Evolutionary conservation across 2,113 vertebrate genomes (phyloP).

Genomic region (Ameiurus melas): DNA sequence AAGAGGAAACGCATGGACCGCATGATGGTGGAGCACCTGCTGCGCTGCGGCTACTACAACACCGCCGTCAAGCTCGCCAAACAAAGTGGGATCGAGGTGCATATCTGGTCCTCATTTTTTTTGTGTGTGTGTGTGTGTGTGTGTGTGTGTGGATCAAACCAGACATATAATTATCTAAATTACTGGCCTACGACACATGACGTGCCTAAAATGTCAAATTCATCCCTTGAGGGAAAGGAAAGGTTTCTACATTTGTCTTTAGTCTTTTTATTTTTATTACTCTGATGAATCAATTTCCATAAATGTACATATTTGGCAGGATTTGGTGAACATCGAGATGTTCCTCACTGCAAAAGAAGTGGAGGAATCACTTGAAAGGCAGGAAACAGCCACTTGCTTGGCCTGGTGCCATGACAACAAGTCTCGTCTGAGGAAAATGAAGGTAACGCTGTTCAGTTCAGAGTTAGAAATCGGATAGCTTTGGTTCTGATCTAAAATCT

Average conservation of each 20-base stretch:
- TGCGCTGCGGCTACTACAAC: conserved; percentile 97
- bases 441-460: conserved; percentile 71
- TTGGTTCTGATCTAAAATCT: background rate
- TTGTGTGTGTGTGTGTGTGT: background rate
- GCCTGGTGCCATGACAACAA: conserved; percentile 99
- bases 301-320: conserved; percentile 66
- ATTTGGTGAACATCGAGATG: conserved; percentile 99
- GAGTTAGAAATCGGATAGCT: background rate
- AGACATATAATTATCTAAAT: background rate
- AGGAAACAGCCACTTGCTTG: conserved; percentile 94
- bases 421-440: conserved; percentile 98
- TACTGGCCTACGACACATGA: background rate
- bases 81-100: conserved; percentile 95
- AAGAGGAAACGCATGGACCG: conserved; percentile 98
- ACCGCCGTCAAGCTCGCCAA: conserved; percentile 93
- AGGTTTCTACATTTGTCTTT: background rate
- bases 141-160: background rate
- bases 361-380: conserved; percentile 95
- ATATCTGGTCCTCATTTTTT: background rate
- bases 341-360: conserved; percentile 99
- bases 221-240: background rate
- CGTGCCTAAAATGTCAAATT: background rate
- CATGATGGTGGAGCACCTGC: conserved; percentile 98
- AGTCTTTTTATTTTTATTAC: background rate
- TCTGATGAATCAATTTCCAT: background rate